phyloP scores from a whole-genome alignment of 2,888 invertebrate species.

The Catonia carolina region DNA sequence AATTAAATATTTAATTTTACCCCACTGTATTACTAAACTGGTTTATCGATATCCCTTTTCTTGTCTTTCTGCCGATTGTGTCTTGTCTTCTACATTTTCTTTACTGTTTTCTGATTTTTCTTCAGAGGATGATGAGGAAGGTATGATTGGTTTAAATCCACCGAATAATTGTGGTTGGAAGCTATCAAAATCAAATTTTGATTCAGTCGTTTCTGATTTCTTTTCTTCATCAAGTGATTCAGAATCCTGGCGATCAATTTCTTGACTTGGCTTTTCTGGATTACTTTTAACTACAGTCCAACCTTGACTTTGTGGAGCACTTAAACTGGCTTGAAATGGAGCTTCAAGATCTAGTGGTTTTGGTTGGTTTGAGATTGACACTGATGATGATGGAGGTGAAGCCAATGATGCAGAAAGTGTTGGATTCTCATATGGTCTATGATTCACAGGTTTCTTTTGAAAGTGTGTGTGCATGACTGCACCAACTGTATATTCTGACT shows the following conservation, averaged over 20 bases:
- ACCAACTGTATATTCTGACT: slow-evolving; percentile 42
- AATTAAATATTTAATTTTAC: too few relatives aligned
- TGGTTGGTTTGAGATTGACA: slow-evolving; percentile 43
- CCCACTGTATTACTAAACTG: too few relatives aligned
- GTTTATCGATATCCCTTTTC: too few relatives aligned
- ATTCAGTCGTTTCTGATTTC: slow-evolving; percentile 34
- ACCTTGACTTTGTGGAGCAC: slow-evolving; percentile 43
- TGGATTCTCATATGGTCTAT: slow-evolving; percentile 28
- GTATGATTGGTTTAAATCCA: slow-evolving; percentile 57
- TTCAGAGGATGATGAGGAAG: slow-evolving; percentile 19
- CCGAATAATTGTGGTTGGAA: slow-evolving; percentile 63
- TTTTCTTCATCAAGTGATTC: slow-evolving; percentile 11
- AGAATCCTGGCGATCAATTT: slow-evolving; percentile 8
- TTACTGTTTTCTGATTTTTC: too few relatives aligned
- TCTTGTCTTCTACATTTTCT: too few relatives aligned
- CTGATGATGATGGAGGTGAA: slow-evolving; percentile 40
- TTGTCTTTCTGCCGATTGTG: too few relatives aligned
- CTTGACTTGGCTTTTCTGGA: slow-evolving; percentile 24
- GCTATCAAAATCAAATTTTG: slow-evolving; percentile 53
- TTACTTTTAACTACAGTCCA: slow-evolving; percentile 32
- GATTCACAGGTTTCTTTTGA: slow-evolving; percentile 23
- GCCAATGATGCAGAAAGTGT: too few relatives aligned
- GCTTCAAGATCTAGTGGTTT: slow-evolving; percentile 56
- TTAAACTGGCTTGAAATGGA: slow-evolving; percentile 60
- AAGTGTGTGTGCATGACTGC: slow-evolving; percentile 44